phyloP scores from a whole-genome alignment of 2,113 vertebrate species.

The Corapipo altera region DNA sequence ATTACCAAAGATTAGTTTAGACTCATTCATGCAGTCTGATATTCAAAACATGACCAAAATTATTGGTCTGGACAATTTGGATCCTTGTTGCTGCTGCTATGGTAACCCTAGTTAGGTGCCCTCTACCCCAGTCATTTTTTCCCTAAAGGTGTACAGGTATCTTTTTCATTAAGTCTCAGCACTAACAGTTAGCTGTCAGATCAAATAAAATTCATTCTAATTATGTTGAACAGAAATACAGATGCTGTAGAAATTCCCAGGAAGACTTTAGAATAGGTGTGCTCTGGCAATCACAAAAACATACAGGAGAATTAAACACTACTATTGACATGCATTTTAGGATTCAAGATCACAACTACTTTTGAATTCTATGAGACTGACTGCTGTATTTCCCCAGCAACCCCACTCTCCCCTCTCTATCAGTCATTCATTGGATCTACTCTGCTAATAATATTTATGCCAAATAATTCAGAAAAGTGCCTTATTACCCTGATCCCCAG shows the following conservation, averaged over 20 bases:
- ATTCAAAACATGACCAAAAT: not conserved
- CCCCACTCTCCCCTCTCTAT: not conserved
- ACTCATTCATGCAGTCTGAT: not conserved
- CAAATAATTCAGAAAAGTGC: not conserved
- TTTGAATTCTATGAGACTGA: not conserved
- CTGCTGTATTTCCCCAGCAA: not conserved
- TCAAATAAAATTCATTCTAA: conserved; percentile 36
- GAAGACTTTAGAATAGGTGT: not conserved
- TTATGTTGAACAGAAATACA: conserved; percentile 29
- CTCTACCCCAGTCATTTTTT: not conserved
- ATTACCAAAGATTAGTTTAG: not conserved
- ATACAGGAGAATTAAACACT: not conserved
- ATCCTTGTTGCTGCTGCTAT: not conserved
- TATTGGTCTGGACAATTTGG: not conserved
- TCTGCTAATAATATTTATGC: not conserved
- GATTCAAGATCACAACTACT: not conserved
- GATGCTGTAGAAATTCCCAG: not conserved
- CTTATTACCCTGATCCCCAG: not conserved
- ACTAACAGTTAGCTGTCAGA: conserved; percentile 8
- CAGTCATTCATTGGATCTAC: not conserved
- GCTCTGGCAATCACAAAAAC: not conserved
- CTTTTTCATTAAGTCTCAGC: not conserved
- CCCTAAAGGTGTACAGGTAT: not conserved
- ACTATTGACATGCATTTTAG: not conserved
- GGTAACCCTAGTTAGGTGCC: not conserved